Conservation (phyloP, 2,113 vertebrate genomes). For the Crocuta crocuta region DNA sequence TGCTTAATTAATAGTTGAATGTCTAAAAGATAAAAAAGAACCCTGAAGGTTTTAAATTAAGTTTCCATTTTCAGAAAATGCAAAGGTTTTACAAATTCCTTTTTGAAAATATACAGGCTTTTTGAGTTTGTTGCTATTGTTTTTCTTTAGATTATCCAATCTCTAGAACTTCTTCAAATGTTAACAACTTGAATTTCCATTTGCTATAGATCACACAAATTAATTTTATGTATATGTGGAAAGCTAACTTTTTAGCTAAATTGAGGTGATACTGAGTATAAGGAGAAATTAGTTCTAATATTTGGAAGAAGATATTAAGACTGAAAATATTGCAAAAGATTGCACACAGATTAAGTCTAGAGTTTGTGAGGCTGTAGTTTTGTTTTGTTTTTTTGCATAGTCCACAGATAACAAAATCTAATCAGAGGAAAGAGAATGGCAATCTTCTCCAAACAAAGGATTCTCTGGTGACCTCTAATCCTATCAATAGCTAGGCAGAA, state of each 20-base stretch:
- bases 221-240: neutral
- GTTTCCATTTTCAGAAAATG: neutral
- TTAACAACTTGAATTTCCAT: neutral
- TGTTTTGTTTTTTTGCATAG: neutral
- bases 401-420: neutral
- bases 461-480: neutral
- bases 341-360: neutral
- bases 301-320: neutral
- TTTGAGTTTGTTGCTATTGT: neutral
- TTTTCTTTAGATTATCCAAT: constrained; percentile 9
- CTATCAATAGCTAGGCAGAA: neutral
- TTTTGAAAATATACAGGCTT: neutral
- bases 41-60: neutral
- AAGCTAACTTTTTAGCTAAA: neutral
- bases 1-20: neutral
- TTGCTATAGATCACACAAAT: neutral
- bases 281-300: neutral
- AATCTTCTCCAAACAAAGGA: neutral
- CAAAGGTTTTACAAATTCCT: neutral
- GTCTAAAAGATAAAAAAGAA: neutral
- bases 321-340: neutral
- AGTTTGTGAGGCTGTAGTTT: neutral
- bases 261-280: neutral
- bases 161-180: neutral
- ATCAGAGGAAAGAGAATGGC: neutral